Evolutionary conservation across 1,140 invertebrate species (phyloP), one percentile per base, ranked within the genome.

Genomic region (Drosophila mayri): DNA sequence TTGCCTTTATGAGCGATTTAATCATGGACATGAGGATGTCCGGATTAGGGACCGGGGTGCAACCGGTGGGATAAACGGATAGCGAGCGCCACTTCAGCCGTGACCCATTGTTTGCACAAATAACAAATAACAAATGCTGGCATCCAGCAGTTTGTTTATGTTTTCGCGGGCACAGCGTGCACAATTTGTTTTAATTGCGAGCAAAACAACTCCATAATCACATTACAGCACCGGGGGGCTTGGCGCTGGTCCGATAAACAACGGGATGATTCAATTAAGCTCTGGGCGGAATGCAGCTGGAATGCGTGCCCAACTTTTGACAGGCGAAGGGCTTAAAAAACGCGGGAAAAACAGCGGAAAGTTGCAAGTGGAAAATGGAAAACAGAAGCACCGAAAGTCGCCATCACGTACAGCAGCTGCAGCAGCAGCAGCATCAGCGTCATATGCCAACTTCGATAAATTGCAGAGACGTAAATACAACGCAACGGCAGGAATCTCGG

Each of bases 391-490:
- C 44, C 58, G 57, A 52, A 57, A 61, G 59, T 74, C 35, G 43
- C 54, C 61, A 30, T 54, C 72, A 63, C 68, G 72, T 73, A 73
- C 32, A 9, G 41, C 50, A 25, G 14, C 35, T 35, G 47, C 49
- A 22, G 12, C n/a, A 54, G 46, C 38, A 12, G 46, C 58, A 16
- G 25, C 25, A 25, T 7, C 35, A 14, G 46, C 74, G 16, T 54
- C 75, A 78, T 78, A 59, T 58, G 76, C 70, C 76, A 88, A 63
- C 72, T 79, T 65, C 84, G 73, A 80, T 80, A 71, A 76, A 77
- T 88, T 83, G 64, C 76, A 79, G 73, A 44, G 55, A 59, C 68
- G 84, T 63, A 80, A 88, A 87, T 88, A 87, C 82, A 83, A 68
- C 78, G 84, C 71, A 76, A 55, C 67, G 65, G 60, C 47, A 70